Conservation (phyloP, 1,140 invertebrate genomes). For the Rhopalosiphum padi region DNA sequence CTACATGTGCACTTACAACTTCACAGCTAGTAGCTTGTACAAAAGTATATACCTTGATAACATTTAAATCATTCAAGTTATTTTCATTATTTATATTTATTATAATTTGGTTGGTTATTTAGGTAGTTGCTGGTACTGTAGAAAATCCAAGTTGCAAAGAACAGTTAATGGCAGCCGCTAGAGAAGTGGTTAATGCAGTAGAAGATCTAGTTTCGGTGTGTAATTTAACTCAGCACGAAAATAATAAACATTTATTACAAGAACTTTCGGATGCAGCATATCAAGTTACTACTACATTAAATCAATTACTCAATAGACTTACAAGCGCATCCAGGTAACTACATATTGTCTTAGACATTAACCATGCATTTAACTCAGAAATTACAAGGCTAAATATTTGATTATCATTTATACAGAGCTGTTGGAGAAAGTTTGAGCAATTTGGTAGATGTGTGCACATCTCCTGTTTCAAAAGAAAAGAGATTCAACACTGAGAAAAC, state of each 20-base stretch:
- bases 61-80: slow-evolving; percentile 36
- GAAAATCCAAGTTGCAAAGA: slow-evolving; percentile 92
- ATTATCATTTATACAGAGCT: slow-evolving; percentile 39
- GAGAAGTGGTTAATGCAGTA: slow-evolving; percentile 91
- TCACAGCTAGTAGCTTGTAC: slow-evolving; percentile 97
- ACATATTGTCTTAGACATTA: background rate
- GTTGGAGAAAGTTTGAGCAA: slow-evolving; percentile 58
- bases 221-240: slow-evolving; percentile 74
- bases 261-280: slow-evolving; percentile 85
- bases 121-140: slow-evolving; percentile 84
- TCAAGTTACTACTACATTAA: slow-evolving; percentile 88
- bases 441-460: slow-evolving; percentile 61
- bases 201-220: slow-evolving; percentile 89
- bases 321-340: slow-evolving; percentile 41
- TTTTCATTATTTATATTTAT: background rate
- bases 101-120: background rate
- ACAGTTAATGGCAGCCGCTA: slow-evolving; percentile 89
- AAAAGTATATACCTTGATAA: slow-evolving; percentile 70
- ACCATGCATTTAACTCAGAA: background rate
- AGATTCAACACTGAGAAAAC: slow-evolving; percentile 80
- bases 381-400: background rate
- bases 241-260: slow-evolving; percentile 68
- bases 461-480: slow-evolving; percentile 84
- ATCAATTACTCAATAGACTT: slow-evolving; percentile 81
- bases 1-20: slow-evolving; percentile 95